Base-by-base conservation (phyloP, 2,113 vertebrate species). In the Poeciliopsis turrubarensis region DNA sequence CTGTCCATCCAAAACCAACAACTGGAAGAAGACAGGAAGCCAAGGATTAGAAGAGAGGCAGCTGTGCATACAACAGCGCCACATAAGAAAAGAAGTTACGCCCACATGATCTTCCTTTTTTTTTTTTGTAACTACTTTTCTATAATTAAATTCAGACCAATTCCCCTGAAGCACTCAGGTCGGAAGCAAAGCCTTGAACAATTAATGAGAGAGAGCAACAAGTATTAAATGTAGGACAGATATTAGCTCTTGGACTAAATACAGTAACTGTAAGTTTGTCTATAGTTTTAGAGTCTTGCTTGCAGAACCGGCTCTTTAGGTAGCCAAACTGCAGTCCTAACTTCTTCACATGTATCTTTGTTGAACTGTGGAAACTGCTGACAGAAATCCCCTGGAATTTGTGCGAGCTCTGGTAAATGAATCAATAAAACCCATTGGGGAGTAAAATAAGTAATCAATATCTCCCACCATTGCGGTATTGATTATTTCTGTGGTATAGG, bases 1-100 rank as follows among this genome's bases (percentile, higher is more conserved):
- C 86, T 98, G 98, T 60, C 97, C 97, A 13, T 99, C 98, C 90
- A 99, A 90, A 76, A 99, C 97, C 75, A 99, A 93, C 86, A 99
- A 93, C 98, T 99, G 88, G 25, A 15, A 57, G 83, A 30, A 84
- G 15, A 84, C 54, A 75, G 14, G 76, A 31, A 72, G 17, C n/a
- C 31, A 60, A 17, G 22, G 1, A 39, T 78, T 4, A 87, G 30
- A 44, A 51, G 10, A 63, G 31, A 29, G 12, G 67, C 10, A 30
- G 29, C 29, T 60, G n/a, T 5, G 27, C 7, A 22, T 25, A 70
- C 34, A 66, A 39, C 4, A 22, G 13, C 41, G 1, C n/a, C 26
- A 60, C 5, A 69, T 29, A 60, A 7, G 14, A 14, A 12, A 27
- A 41, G 19, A 54, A 54, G 14, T 37, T 10, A 4, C 22, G 10